phyloP scores from a whole-genome alignment of 2,888 invertebrate species.

The Crepidodera aurea region DNA sequence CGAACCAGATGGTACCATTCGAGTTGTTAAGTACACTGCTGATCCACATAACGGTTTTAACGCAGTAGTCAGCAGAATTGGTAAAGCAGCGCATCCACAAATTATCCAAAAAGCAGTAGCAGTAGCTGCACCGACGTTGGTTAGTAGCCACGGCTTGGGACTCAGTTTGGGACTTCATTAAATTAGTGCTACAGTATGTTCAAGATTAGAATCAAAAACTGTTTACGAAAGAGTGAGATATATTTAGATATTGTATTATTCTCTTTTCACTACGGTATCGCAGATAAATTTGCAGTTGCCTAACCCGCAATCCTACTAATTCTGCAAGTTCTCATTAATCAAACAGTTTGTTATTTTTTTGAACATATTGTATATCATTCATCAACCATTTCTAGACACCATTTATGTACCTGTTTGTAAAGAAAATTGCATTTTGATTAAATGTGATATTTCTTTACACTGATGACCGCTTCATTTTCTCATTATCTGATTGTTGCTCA shows the following conservation, averaged over 20 bases:
- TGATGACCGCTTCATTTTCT: background rate
- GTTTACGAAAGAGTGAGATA: no score
- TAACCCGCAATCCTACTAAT: no score
- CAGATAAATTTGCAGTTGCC: no score
- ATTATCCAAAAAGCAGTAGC: slow-evolving; percentile 45
- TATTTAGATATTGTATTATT: no score
- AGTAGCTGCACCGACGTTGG: slow-evolving; percentile 18
- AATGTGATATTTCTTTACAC: background rate
- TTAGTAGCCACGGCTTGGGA: slow-evolving; percentile 29
- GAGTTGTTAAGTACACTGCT: slow-evolving; percentile 53
- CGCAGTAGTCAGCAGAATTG: slow-evolving; percentile 72
- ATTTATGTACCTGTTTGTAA: slow-evolving; percentile 1
- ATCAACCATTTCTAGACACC: background rate
- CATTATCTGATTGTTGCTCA: background rate
- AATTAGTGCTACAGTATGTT: background rate
- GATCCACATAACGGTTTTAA: slow-evolving; percentile 74
- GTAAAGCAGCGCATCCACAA: slow-evolving; percentile 63
- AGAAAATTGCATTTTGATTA: background rate
- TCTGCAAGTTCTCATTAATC: background rate
- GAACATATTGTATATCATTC: background rate
- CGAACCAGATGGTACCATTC: slow-evolving; percentile 54
- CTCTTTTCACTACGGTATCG: no score
- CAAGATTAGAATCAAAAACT: background rate
- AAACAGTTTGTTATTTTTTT: background rate
- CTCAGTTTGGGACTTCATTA: slow-evolving; percentile 22